Conservation (phyloP, 2,797 vertebrate genomes). For the Microchirus variegatus region DNA sequence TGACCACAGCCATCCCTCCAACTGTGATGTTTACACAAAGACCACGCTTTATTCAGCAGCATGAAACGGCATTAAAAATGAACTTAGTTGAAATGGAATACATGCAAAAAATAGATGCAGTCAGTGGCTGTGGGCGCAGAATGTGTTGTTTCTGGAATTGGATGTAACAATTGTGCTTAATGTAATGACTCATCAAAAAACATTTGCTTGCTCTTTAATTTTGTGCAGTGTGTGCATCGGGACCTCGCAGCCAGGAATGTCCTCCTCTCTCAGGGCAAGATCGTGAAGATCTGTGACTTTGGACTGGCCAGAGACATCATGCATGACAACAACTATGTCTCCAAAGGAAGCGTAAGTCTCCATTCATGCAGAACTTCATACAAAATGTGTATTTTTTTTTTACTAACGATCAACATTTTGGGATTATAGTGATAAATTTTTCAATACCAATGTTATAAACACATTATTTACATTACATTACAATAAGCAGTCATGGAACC, state of each 20-base stretch:
- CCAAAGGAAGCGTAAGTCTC: constrained; percentile 95
- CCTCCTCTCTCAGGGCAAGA: constrained; percentile 96
- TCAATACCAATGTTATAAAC: no score
- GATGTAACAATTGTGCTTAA: neutral
- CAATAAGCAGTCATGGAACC: no score
- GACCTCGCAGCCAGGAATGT: constrained; percentile 98
- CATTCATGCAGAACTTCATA: neutral
- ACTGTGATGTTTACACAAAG: constrained; percentile 69
- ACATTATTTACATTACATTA: no score
- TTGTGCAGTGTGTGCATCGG: constrained; percentile 92
- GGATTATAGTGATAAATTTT: no score
- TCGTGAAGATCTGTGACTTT: constrained; percentile 99
- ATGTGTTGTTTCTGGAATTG: constrained; percentile 6
- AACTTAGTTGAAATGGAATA: constrained; percentile 28
- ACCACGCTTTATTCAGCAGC: constrained; percentile 55
- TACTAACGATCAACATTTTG: no score
- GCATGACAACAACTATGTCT: constrained; percentile 99
- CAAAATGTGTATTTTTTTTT: neutral
- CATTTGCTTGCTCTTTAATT: neutral
- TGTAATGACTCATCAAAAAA: constrained; percentile 4
- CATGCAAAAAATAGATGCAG: constrained; percentile 45
- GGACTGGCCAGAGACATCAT: constrained; percentile 98
- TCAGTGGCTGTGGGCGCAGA: constrained; percentile 21
- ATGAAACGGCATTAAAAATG: constrained; percentile 62
- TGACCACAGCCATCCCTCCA: constrained; percentile 62